Evolutionary conservation across 2,888 invertebrate species (phyloP).

Genomic region (Agrochola lota): DNA sequence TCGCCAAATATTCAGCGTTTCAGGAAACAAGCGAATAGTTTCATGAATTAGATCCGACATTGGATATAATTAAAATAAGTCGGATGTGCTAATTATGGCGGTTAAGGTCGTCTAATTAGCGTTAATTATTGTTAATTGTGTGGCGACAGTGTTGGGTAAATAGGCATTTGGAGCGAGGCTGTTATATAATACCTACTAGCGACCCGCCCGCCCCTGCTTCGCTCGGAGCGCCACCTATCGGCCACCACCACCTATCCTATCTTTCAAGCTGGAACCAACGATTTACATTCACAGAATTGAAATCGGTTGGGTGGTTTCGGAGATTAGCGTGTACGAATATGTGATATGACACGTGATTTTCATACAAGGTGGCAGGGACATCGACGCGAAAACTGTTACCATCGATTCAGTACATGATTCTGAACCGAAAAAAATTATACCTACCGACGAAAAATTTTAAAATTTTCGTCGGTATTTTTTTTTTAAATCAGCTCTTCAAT

Average conservation of each 20-base stretch:
- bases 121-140: slow-evolving; percentile 79
- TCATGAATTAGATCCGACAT: slow-evolving; percentile 74
- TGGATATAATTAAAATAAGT: slow-evolving; percentile 74
- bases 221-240: background rate
- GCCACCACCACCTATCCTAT: background rate
- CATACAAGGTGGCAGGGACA: no score
- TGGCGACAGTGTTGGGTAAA: slow-evolving; percentile 54
- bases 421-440: no score
- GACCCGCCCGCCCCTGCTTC: no score
- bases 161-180: slow-evolving; percentile 71
- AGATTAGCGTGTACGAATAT: background rate
- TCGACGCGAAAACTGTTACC: no score
- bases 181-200: slow-evolving; percentile 65
- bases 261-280: no score
- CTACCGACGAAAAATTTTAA: no score
- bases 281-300: background rate
- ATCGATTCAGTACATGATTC: no score
- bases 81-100: slow-evolving; percentile 81
- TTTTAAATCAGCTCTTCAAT: no score
- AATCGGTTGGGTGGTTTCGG: background rate
- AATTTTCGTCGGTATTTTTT: no score
- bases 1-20: slow-evolving; percentile 61
- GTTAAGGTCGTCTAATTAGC: slow-evolving; percentile 80
- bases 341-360: no score
- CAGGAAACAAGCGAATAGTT: slow-evolving; percentile 62